Evolutionary conservation across 2,888 invertebrate species (phyloP).

Genomic region (Xanthorhoe designata): DNA sequence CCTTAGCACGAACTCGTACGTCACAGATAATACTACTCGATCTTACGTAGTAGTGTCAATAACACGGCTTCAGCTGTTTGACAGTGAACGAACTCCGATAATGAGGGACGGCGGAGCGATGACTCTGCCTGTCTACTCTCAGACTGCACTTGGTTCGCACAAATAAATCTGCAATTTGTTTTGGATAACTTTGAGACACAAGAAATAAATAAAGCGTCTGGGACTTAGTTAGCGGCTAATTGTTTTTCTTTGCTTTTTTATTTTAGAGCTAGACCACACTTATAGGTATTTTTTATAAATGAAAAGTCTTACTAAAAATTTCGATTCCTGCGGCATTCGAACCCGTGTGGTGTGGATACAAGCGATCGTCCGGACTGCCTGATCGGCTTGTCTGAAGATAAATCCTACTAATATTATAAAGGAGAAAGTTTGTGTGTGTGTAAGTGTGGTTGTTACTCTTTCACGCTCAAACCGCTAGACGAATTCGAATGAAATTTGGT

Average conservation of each 20-base stretch:
- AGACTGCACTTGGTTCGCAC: conserved; percentile 29
- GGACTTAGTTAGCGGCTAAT: background rate
- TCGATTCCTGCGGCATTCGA: too few species aligned
- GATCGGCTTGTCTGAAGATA: too few species aligned
- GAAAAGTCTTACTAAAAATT: too few species aligned
- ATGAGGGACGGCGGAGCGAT: conserved; percentile 42
- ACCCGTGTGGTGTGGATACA: too few species aligned
- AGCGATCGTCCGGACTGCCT: too few species aligned
- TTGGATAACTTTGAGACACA: conserved; percentile 12
- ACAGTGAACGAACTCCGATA: conserved; percentile 47
- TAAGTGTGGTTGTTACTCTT: too few species aligned
- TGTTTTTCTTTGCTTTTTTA: background rate
- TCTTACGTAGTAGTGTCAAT: conserved; percentile 38
- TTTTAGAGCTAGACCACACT: too few species aligned
- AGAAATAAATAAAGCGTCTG: background rate
- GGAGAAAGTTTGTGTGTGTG: too few species aligned
- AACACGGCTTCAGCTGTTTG: conserved; percentile 42
- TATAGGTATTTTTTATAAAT: too few species aligned
- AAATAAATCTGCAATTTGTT: conserved; percentile 9
- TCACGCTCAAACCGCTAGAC: too few species aligned
- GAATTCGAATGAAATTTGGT: too few species aligned
- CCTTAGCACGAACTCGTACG: background rate
- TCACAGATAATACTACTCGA: conserved; percentile 9
- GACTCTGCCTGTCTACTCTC: conserved; percentile 37
- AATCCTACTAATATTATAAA: too few species aligned